These are phyloP conservation scores for Brassicogethes aeneus DNA, from an alignment of 2,888 invertebrate species.

Conservation along the genomic window DNA sequence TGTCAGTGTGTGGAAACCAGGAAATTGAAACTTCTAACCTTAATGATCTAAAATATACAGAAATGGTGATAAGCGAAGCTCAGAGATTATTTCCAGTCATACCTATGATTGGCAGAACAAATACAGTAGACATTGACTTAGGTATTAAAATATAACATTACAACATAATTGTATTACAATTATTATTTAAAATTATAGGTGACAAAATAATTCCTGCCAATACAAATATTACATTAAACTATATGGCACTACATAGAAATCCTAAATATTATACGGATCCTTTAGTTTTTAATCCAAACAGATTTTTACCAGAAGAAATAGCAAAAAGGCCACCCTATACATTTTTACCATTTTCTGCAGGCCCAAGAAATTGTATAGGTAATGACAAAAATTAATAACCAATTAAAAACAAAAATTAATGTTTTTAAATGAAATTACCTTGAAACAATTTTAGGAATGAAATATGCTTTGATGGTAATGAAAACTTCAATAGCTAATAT, in stretches of 20 bases:
- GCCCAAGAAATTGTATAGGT: not conserved
- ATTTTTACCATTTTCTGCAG: not conserved
- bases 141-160: not conserved
- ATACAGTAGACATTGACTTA: not conserved
- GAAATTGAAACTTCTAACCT: too few relatives aligned
- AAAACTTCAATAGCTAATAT: not conserved
- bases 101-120: not conserved
- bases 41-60: not conserved
- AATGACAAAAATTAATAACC: not conserved
- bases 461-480: not conserved
- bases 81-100: not conserved
- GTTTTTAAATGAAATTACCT: too few relatives aligned
- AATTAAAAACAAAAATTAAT: not conserved
- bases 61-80: not conserved
- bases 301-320: not conserved
- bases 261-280: not conserved
- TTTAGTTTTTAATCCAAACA: not conserved
- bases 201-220: not conserved
- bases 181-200: not conserved
- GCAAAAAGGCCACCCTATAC: not conserved
- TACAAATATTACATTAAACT: not conserved
- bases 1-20: too few relatives aligned
- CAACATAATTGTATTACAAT: not conserved
- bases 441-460: not conserved
- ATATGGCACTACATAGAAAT: not conserved